These are phyloP conservation scores for Scopus umbretta DNA, from an alignment of 2,113 vertebrate genomes.

Conservation along the genomic window DNA sequence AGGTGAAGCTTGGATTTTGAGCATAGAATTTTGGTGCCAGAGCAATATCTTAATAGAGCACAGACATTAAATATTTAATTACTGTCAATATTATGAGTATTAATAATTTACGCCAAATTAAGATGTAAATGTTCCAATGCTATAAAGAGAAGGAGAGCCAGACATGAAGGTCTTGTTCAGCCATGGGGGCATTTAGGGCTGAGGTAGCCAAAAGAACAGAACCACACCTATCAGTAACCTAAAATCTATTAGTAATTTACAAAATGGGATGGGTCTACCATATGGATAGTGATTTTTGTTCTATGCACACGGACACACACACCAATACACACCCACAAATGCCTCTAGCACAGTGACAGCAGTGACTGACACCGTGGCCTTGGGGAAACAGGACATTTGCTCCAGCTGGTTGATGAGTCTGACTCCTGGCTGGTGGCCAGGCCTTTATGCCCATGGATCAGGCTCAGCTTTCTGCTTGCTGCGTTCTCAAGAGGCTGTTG, in stretches of 20 bases:
- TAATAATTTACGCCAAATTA: background rate
- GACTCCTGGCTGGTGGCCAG: background rate
- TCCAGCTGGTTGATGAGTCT: background rate
- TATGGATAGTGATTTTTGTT: background rate
- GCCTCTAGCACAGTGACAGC: fast-evolving
- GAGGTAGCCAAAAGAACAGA: background rate
- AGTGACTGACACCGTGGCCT: too few relatives aligned
- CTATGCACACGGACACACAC: background rate
- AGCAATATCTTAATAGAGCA: background rate
- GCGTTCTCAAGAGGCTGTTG: background rate
- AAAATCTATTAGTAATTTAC: background rate
- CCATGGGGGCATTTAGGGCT: background rate
- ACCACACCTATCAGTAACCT: background rate
- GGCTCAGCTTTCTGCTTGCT: background rate
- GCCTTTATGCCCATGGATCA: background rate
- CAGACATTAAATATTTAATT: background rate
- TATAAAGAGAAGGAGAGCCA: background rate
- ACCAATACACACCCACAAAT: background rate
- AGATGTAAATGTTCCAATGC: background rate
- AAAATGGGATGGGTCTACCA: background rate
- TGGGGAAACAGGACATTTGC: background rate
- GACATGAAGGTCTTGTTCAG: background rate
- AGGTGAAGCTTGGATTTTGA: background rate
- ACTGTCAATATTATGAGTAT: background rate
- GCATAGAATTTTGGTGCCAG: background rate